A percentile compares a stretch with the other conserved stretches of the same genome.
These are phyloP conservation scores for Gymnopithys bicolor DNA, from an alignment of 2,797 vertebrate species.

Conservation along the genomic window DNA sequence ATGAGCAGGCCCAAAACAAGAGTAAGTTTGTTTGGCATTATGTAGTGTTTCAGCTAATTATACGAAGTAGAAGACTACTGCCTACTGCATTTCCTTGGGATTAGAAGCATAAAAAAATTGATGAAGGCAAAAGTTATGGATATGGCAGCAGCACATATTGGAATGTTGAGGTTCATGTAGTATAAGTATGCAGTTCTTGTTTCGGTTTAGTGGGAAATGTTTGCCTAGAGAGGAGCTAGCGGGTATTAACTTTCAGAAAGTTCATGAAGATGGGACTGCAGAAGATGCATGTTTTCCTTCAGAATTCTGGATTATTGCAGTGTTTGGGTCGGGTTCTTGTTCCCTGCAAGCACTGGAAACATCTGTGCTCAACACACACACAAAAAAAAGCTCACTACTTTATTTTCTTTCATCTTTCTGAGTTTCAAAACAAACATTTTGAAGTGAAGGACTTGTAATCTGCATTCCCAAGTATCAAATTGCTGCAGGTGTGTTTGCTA, in stretches of 20 bases:
- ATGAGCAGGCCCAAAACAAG: neutral
- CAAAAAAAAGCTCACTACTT: conserved; percentile 13
- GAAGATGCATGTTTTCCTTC: neutral
- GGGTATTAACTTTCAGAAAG: conserved; percentile 2
- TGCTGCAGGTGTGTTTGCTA: conserved; percentile 73
- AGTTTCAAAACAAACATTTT: conserved; percentile 72
- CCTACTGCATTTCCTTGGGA: neutral
- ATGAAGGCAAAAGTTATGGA: neutral
- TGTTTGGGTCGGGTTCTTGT: neutral
- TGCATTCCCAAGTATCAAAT: conserved; percentile 73
- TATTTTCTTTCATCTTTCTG: conserved; percentile 69
- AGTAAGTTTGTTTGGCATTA: conserved; percentile 14
- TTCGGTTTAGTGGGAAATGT: neutral
- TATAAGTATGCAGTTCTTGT: neutral
- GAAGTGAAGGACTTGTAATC: conserved; percentile 68
- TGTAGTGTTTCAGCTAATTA: conserved; percentile 32
- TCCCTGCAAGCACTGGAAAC: conserved; percentile 27
- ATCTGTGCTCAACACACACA: conserved; percentile 27
- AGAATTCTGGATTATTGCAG: neutral
- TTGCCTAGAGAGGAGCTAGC: neutral
- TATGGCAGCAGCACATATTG: neutral
- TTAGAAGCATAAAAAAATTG: neutral
- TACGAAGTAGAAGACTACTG: neutral
- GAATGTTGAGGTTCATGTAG: neutral
- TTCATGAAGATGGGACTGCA: neutral